Base-by-base conservation (phyloP, 2,113 vertebrate genomes). In the Dasyornis broadbenti region DNA sequence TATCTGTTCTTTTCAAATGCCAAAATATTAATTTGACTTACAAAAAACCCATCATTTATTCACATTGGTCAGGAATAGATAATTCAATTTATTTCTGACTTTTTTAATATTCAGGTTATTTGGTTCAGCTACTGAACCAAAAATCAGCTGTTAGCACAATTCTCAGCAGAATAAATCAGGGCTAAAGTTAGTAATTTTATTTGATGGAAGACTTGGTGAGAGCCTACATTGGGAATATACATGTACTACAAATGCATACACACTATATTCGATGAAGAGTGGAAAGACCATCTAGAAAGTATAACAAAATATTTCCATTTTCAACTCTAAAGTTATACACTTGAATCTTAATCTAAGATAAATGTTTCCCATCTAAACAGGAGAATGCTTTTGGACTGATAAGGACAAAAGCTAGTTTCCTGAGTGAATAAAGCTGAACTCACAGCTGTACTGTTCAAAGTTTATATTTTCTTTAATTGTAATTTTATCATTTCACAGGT, bases 331-430 rank as follows among this genome's bases (percentile, higher is more conserved):
- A 75, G 64, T 94, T 27, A 85, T 6, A 85, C 6, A 68, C 83
- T 97, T 93, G 82, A 95, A 94, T 56, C 52, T 53, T 93, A 90
- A 79, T 56, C 45, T 90, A 84, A 83, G 40, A 47, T 23, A 94
- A 94, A 90, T 26, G n/a, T 80, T 98, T 97, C 88, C 70, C 75
- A 86, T 65, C 96, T 89, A 92, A 64, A 91, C 63, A 96, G 91
- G 82, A 94, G 78, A 96, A 96, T 93, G 83, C 63, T 96, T 96
- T 95, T 87, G 56, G 75, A 95, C 82, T 83, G 95, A 96, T 97
- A 98, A 97, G 86, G 76, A 95, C 31, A 82, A 63, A 95, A 94
- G 86, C 64, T 87, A 89, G 54, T 89, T 92, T 92, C 78, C 94
- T 95, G 71, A 86, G 82, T 85, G 69, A 97, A 91, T 70, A 94